Conservation (phyloP, 2,113 vertebrate species). For the Oophaga pumilio region DNA sequence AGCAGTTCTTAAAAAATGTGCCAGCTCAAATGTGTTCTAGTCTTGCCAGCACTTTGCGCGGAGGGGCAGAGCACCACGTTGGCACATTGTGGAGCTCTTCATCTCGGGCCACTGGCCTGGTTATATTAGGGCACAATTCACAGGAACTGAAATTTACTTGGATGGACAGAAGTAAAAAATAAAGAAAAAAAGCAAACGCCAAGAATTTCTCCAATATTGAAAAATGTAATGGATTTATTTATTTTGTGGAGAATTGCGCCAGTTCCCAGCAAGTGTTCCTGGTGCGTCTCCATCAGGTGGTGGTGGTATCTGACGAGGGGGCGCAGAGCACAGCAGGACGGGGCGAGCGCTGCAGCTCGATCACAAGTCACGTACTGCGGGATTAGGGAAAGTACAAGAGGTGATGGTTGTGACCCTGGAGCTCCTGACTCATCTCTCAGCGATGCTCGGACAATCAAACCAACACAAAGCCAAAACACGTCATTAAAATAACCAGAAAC, state of each 20-base stretch:
- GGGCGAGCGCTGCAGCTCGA: not conserved
- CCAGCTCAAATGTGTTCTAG: no score
- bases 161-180: not conserved
- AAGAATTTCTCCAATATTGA: not conserved
- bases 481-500: constrained; percentile 47
- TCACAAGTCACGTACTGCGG: not conserved
- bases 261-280: not conserved
- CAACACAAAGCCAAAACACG: constrained; percentile 3
- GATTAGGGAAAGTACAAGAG: not conserved
- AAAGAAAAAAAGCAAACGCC: not conserved
- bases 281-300: not conserved
- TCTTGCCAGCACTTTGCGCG: no score
- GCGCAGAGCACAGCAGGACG: not conserved
- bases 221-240: not conserved
- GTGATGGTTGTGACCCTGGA: not conserved
- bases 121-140: not conserved
- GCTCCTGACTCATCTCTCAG: not conserved
- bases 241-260: not conserved
- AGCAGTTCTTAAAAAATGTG: no score
- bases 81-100: no score
- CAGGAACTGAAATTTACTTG: not conserved
- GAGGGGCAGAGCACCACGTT: no score
- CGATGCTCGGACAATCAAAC: not conserved
- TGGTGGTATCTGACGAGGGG: not conserved
- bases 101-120: no score